Evolutionary conservation across 2,888 invertebrate species (phyloP).

Genomic region (Lasioglossum pauxillum): DNA sequence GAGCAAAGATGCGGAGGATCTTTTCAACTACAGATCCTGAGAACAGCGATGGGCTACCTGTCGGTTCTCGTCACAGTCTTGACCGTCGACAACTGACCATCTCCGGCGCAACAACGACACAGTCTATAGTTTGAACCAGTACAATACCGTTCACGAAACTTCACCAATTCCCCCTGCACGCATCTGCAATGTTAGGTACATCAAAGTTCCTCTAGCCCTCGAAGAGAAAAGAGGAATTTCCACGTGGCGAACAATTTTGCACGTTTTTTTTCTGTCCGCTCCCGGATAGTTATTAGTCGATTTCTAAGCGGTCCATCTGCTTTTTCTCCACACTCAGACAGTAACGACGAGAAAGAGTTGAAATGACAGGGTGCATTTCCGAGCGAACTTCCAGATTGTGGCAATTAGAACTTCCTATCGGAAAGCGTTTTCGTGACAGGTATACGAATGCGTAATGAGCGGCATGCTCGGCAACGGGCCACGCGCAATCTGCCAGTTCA

Average conservation of each 20-base stretch:
- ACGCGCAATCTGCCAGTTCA: conserved; percentile 8
- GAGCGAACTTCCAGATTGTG: neutral
- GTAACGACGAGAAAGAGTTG: neutral
- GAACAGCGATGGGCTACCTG: conserved; percentile 65
- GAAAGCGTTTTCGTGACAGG: neutral
- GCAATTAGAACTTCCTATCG: neutral
- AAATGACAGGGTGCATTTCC: neutral
- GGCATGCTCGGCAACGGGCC: conserved; percentile 14
- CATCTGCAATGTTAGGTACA: neutral
- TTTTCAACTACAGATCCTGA: conserved; percentile 48
- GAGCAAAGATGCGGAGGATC: neutral
- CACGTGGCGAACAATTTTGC: neutral
- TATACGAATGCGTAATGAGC: conserved; percentile 45
- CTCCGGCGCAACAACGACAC: neutral
- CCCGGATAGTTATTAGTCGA: neutral
- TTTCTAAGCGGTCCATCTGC: neutral
- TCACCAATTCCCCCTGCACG: neutral
- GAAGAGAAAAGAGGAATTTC: neutral
- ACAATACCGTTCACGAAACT: neutral
- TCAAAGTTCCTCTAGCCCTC: neutral
- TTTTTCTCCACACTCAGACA: neutral
- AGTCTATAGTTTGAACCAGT: neutral
- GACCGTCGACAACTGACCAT: conserved; percentile 1
- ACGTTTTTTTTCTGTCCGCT: neutral
- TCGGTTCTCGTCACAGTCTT: conserved; percentile 66